These are phyloP conservation scores for Hystrix cristata DNA, from an alignment of 2,113 vertebrate genomes.

Conservation along the genomic window DNA sequence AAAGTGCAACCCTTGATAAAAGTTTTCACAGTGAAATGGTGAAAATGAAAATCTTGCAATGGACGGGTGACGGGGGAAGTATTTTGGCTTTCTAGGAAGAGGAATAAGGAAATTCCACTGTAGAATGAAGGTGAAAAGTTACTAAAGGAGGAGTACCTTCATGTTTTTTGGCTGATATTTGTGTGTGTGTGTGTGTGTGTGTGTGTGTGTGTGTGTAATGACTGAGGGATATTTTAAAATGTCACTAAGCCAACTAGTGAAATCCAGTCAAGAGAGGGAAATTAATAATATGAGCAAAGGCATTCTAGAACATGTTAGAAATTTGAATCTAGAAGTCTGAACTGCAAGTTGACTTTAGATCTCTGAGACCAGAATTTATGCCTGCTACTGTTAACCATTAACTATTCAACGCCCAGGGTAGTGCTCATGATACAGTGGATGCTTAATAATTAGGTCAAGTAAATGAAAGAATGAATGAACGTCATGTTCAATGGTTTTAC, in stretches of 20 bases:
- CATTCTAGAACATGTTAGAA: background rate
- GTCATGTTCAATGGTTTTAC: background rate
- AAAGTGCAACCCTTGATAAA: background rate
- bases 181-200: background rate
- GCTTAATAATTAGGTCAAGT: background rate
- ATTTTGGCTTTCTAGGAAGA: background rate
- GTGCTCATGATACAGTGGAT: background rate
- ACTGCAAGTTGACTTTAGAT: background rate
- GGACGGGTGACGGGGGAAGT: background rate
- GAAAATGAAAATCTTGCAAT: background rate
- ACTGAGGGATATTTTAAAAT: background rate
- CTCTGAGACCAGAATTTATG: background rate
- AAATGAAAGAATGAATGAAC: background rate
- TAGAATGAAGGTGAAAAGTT: background rate
- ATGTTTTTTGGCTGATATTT: background rate
- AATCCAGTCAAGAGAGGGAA: background rate
- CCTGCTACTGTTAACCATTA: background rate
- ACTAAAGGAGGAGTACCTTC: background rate
- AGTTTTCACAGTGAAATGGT: background rate
- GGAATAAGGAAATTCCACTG: background rate
- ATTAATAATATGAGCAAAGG: background rate
- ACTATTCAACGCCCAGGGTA: background rate
- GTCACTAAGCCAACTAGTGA: background rate
- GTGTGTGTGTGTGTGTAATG: background rate
- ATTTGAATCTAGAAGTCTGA: background rate